Evolutionary conservation across 2,888 invertebrate species (phyloP), one percentile per base, ranked within the genome.

Genomic region (Yponomeuta evonymella): DNA sequence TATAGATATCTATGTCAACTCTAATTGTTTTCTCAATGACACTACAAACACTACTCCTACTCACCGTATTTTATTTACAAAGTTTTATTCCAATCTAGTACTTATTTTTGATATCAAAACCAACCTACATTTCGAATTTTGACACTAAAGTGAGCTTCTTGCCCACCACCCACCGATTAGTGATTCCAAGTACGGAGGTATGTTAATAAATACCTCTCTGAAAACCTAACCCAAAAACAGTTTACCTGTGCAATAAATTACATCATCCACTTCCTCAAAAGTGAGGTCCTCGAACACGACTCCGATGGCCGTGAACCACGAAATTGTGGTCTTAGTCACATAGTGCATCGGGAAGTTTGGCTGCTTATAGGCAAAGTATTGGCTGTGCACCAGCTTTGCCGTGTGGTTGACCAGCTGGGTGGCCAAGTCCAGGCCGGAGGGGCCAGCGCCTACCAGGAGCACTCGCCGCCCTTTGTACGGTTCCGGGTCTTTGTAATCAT

Each of bases 371-470:
- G 77, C 79, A 2, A 88, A 78, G 73, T 94, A 93, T 73, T 94
- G 94, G 72, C 94, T 94, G 72, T 94, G 86, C 43, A 93, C 88
- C 65, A 94, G 85, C 72, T 87, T 89, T 30, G 84, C 76, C 0
- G 93, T 93, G 12, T 86, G 77, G 65, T 87, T 84, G 15, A 93
- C 83, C 23, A 96, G 80, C 74, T 96, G 96, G 0, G 94, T 86
- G 2, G 94, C 93, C 58, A 97, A 94, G 78, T 97, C 97, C 51
- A 95, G 83, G 0, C 96, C 97, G 0, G 96, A 96, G 11, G 95
- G 93, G 0, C 95, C 95, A 0, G 95, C 95, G 1, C 97, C 97
- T 0, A 97, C 86, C 0, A 96, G 81, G 0, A 96, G 87, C 0
- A 96, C 95, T 2, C 83, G 90, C 70, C 94, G 92, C 48, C 92